phyloP scores from a whole-genome alignment of 1,140 invertebrate genomes.

The Lasaia peninsularis region DNA sequence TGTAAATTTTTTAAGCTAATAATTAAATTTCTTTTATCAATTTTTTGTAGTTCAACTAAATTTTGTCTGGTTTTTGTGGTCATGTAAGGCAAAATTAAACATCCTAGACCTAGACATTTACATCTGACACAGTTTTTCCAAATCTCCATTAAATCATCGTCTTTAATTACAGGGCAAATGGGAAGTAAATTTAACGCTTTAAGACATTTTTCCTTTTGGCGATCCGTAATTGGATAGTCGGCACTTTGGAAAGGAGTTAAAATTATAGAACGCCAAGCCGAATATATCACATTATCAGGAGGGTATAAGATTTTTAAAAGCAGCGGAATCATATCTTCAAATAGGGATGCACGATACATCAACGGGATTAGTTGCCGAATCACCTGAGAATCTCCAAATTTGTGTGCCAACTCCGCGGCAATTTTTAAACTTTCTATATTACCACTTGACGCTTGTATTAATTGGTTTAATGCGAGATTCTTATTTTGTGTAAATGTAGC shows the following conservation, averaged over 20 bases:
- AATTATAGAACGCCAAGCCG: conserved; percentile 68
- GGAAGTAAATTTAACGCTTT: conserved; percentile 69
- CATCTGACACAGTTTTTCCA: conserved; percentile 70
- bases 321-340: conserved; percentile 63
- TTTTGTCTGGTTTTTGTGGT: conserved; percentile 46
- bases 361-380: conserved; percentile 52
- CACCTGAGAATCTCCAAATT: conserved; percentile 51
- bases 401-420: conserved; percentile 50
- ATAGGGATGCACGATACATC: conserved; percentile 51
- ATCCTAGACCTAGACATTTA: conserved; percentile 62
- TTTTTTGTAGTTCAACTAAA: conserved; percentile 54
- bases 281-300: conserved; percentile 49
- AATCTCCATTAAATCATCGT: conserved; percentile 65
- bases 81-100: conserved; percentile 67
- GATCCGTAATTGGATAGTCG: conserved; percentile 68
- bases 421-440: conserved; percentile 59
- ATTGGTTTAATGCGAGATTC: conserved; percentile 53
- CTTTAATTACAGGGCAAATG: conserved; percentile 61
- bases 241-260: conserved; percentile 67
- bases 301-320: conserved; percentile 51
- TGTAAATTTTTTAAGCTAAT: conserved; percentile 68
- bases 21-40: conserved; percentile 65
- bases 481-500: conserved; percentile 68
- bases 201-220: conserved; percentile 63
- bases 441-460: conserved; percentile 49